Percentiles rank a stretch among this genome's conserved stretches.
Conservation (phyloP, 2,797 vertebrate genomes). For the Chelon labrosus region DNA sequence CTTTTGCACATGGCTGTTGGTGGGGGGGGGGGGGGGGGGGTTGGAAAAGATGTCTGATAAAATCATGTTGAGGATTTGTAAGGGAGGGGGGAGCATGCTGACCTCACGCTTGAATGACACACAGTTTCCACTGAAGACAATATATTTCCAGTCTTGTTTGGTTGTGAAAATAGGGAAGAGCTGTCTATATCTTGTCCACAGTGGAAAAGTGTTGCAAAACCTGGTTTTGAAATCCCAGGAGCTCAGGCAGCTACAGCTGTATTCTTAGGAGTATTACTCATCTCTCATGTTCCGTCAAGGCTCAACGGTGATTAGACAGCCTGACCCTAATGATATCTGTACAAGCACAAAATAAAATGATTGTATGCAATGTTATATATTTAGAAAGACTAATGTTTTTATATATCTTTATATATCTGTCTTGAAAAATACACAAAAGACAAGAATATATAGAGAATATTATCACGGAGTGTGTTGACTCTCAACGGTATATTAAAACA, state of each 20-base stretch:
- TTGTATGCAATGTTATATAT: background rate
- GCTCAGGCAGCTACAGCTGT: slow-evolving; percentile 32
- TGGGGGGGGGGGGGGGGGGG: slow-evolving; percentile 3
- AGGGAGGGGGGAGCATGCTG: slow-evolving; percentile 17
- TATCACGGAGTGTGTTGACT: background rate
- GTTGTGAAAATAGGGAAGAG: slow-evolving; percentile 27
- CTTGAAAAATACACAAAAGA: no score
- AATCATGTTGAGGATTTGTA: slow-evolving; percentile 40
- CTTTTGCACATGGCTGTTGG: slow-evolving; percentile 31
- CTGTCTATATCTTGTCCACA: slow-evolving; percentile 41
- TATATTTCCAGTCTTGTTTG: slow-evolving; percentile 30
- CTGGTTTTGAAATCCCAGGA: slow-evolving; percentile 37
- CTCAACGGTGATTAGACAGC: slow-evolving; percentile 30
- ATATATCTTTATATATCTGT: background rate
- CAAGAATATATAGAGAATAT: background rate
- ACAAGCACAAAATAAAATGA: slow-evolving; percentile 8
- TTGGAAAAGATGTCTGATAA: slow-evolving; percentile 56
- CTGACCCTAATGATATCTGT: slow-evolving; percentile 41
- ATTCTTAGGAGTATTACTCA: slow-evolving; percentile 60
- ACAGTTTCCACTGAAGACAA: slow-evolving; percentile 41
- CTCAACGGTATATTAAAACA: no score
- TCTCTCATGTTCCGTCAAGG: slow-evolving; percentile 51
- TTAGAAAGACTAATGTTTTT: background rate
- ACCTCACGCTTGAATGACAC: slow-evolving; percentile 53
- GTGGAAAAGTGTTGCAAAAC: slow-evolving; percentile 42